Percentiles rank a stretch among this genome's conserved stretches.
Evolutionary conservation across 2,888 invertebrate species (phyloP).

Genomic region (Rutpela maculata): DNA sequence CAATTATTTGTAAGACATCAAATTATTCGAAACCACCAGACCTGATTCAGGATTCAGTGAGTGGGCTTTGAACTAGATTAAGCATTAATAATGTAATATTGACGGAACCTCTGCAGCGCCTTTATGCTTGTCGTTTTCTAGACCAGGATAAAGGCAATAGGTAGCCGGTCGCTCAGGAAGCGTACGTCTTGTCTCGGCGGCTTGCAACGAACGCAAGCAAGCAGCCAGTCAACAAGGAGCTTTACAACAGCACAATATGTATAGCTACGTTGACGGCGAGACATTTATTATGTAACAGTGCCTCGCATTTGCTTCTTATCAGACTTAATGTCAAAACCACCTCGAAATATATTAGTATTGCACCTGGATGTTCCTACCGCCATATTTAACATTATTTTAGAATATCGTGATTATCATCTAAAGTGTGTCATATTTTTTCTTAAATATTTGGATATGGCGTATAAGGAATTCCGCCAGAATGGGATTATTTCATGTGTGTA

Average conservation of each 20-base stretch:
- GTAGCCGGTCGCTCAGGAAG: background rate
- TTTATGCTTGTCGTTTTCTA: conserved; percentile 6
- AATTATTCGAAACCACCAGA: background rate
- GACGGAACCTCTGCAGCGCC: background rate
- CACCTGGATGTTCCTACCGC: conserved; percentile 42
- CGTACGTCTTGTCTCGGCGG: conserved; percentile 9
- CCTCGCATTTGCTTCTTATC: conserved; percentile 45
- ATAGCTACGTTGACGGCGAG: conserved; percentile 30
- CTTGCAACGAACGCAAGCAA: background rate
- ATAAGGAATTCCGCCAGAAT: too few species aligned
- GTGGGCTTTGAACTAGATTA: background rate
- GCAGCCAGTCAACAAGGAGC: conserved; percentile 32
- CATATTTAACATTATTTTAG: conserved; percentile 17
- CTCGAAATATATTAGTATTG: conserved; percentile 39
- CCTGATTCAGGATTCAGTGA: background rate
- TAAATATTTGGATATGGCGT: too few species aligned
- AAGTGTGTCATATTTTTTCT: too few species aligned
- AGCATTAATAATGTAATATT: conserved; percentile 10
- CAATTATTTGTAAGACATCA: background rate
- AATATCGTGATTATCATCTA: background rate
- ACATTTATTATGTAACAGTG: conserved; percentile 47
- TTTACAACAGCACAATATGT: conserved; percentile 37
- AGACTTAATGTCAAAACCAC: conserved; percentile 45
- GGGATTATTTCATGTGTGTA: too few species aligned
- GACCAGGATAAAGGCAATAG: background rate